phyloP scores from a whole-genome alignment of 2,113 vertebrate species.

The Malurus alboscapulatus region DNA sequence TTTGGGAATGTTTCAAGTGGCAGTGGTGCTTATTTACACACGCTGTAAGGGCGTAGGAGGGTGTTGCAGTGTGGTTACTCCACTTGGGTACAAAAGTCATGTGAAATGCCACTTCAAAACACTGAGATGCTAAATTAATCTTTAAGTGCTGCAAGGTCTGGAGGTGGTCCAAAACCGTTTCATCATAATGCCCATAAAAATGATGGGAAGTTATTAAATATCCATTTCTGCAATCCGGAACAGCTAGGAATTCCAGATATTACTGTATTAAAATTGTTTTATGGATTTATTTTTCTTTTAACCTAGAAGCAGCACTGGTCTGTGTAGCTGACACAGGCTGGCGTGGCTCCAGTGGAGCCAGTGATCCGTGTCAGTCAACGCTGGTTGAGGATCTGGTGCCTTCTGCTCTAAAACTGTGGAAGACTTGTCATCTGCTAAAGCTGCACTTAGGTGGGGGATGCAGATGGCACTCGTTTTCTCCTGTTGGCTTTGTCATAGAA shows the following conservation, averaged over 20 bases:
- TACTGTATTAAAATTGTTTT: neutral
- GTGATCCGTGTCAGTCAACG: constrained; percentile 17
- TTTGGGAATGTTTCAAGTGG: neutral
- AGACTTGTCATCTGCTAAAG: constrained; percentile 3
- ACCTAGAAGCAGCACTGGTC: neutral
- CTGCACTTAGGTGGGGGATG: neutral
- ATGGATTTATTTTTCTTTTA: neutral
- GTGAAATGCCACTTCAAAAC: constrained; percentile 1
- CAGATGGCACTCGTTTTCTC: constrained; percentile 16
- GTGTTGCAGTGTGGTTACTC: neutral
- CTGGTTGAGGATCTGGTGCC: neutral
- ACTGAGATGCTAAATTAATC: neutral
- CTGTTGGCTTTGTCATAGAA: neutral
- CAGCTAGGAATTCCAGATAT: neutral
- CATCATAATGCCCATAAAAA: constrained; percentile 26
- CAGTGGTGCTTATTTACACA: neutral
- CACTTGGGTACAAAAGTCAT: neutral
- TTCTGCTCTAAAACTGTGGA: neutral
- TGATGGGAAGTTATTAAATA: constrained; percentile 10
- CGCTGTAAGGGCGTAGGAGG: rapidly evolving
- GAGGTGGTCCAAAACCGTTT: constrained; percentile 18
- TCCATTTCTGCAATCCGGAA: neutral
- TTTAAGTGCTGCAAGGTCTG: neutral
- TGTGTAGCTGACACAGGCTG: neutral
- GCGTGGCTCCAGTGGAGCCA: constrained; percentile 1